Evolutionary conservation across 1,140 invertebrate species (phyloP).

Genomic region (Rhyzopertha dominica): DNA sequence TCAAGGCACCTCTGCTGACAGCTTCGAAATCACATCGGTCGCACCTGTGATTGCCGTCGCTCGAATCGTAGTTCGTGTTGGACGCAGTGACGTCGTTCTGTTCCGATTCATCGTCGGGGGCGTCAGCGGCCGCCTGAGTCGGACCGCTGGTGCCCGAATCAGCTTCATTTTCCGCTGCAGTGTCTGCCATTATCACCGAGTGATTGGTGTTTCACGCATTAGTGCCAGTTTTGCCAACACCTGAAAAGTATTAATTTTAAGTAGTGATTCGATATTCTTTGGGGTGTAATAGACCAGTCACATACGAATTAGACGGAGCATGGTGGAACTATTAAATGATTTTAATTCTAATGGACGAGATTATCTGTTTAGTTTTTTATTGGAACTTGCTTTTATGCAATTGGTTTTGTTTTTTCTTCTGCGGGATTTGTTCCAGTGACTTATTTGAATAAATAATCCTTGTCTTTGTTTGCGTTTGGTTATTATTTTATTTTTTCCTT

Average conservation of each 20-base stretch:
- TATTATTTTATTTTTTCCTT: too few species aligned
- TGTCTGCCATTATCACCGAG: conserved; percentile 45
- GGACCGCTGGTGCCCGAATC: conserved; percentile 39
- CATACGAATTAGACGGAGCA: too few species aligned
- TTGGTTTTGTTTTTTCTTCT: too few species aligned
- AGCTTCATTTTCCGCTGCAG: conserved; percentile 43
- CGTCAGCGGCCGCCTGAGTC: conserved; percentile 16
- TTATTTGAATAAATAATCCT: too few species aligned
- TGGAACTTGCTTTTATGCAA: too few species aligned
- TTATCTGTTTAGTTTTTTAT: too few species aligned
- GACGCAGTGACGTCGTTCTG: conserved; percentile 47
- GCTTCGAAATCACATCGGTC: conserved; percentile 66
- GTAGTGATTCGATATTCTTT: too few species aligned
- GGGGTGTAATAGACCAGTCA: too few species aligned
- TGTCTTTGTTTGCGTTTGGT: too few species aligned
- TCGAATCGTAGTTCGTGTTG: conserved; percentile 59
- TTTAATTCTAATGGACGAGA: too few species aligned
- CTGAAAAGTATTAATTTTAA: not conserved
- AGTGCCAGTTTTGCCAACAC: conserved; percentile 8
- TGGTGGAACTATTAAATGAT: too few species aligned
- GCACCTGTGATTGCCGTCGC: conserved; percentile 57
- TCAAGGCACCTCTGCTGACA: conserved; percentile 54
- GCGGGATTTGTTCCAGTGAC: too few species aligned
- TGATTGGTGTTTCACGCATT: conserved; percentile 2
- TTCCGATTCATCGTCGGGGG: conserved; percentile 39